A percentile compares a stretch with the other conserved stretches of the same genome.
These are phyloP conservation scores for Pilophorus perplexus DNA, from an alignment of 2,888 invertebrate genomes.

Conservation along the genomic window DNA sequence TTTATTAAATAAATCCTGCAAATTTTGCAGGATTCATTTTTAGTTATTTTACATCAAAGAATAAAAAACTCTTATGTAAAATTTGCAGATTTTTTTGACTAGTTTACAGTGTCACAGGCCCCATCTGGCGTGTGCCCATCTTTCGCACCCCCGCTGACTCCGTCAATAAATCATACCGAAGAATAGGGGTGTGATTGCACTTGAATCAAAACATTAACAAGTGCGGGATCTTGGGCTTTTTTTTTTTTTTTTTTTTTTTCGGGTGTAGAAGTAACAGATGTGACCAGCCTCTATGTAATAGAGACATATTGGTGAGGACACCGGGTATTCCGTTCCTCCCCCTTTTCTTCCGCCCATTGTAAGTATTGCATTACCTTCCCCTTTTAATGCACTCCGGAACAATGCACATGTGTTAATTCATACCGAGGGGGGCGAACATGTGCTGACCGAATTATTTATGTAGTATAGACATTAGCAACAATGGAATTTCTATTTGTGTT, in stretches of 20 bases:
- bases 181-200: conserved; percentile 41
- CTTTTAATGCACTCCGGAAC: conserved; percentile 34
- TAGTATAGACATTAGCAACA: conserved; percentile 4
- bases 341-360: conserved; percentile 38
- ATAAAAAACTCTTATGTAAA: no score
- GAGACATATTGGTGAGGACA: conserved; percentile 43
- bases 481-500: conserved; percentile 32
- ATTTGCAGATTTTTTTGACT: no score
- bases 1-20: no score
- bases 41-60: no score
- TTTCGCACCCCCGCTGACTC: no score
- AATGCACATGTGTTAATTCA: conserved; percentile 38
- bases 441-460: conserved; percentile 41
- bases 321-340: neutral
- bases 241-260: conserved; percentile 2
- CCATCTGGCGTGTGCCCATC: no score
- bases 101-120: no score
- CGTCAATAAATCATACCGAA: no score
- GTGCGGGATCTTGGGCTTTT: conserved; percentile 38
- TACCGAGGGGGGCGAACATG: conserved; percentile 23
- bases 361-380: conserved; percentile 40
- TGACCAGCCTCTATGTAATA: conserved; percentile 43
- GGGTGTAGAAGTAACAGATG: conserved; percentile 34
- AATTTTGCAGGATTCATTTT: no score
- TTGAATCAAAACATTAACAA: conserved; percentile 43